Evolutionary conservation across 2,888 invertebrate species (phyloP).

Genomic region (Biston stratarius): DNA sequence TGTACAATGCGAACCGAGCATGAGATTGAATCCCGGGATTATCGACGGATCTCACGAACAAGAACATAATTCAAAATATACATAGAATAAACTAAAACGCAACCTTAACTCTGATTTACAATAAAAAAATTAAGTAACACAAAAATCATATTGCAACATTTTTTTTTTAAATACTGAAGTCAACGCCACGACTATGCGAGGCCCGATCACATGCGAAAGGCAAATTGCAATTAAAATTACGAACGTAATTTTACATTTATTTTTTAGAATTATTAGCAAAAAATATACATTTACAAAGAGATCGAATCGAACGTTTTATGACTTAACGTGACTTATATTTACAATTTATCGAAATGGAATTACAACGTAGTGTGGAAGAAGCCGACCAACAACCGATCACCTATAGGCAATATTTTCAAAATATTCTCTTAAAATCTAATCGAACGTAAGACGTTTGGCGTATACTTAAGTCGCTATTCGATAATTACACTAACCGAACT

Average conservation of each 20-base stretch:
- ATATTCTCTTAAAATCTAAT: constrained; percentile 79
- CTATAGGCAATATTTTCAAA: constrained; percentile 86
- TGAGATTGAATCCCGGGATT: constrained; percentile 86
- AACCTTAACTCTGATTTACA: constrained; percentile 80
- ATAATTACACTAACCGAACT: constrained; percentile 84
- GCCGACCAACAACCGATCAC: constrained; percentile 74
- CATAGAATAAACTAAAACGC: constrained; percentile 72
- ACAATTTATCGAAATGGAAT: constrained; percentile 85
- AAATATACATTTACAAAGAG: constrained; percentile 86
- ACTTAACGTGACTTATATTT: constrained; percentile 85
- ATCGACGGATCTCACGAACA: constrained; percentile 71
- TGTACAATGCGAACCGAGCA: constrained; percentile 70
- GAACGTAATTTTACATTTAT: constrained; percentile 53
- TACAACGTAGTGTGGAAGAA: constrained; percentile 81
- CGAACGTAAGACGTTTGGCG: constrained; percentile 87
- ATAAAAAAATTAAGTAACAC: constrained; percentile 76
- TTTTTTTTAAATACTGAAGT: constrained; percentile 66
- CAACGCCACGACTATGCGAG: constrained; percentile 55
- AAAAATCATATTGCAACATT: constrained; percentile 82
- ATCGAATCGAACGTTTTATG: constrained; percentile 84
- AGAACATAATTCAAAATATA: constrained; percentile 75
- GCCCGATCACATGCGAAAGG: constrained; percentile 58
- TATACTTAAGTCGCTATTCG: constrained; percentile 85
- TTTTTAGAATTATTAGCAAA: constrained; percentile 75
- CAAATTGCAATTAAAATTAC: constrained; percentile 56